phyloP scores from a whole-genome alignment of 2,113 vertebrate species.

The Felis chaus region DNA sequence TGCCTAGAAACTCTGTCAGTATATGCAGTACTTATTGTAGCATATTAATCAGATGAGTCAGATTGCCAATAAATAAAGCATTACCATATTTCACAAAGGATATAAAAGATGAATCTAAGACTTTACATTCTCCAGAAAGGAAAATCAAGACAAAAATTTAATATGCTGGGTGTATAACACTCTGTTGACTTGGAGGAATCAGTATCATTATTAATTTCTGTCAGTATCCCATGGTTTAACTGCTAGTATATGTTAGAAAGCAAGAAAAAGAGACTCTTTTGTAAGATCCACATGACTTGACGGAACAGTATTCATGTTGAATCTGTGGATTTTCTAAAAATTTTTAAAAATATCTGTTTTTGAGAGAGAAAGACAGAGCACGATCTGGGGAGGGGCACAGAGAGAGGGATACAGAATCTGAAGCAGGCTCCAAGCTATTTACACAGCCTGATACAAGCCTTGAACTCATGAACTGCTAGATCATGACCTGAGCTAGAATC shows the following conservation, averaged over 20 bases:
- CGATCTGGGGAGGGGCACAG: too few species aligned
- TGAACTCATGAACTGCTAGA: too few species aligned
- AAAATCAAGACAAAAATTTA: background rate
- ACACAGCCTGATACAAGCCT: too few species aligned
- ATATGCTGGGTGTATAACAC: background rate
- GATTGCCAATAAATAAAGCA: constrained; percentile 28
- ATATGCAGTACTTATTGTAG: background rate
- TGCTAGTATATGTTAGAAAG: background rate
- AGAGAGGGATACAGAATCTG: too few species aligned
- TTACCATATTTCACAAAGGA: constrained; percentile 6
- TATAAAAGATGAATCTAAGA: constrained; percentile 9
- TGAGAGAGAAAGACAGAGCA: too few species aligned
- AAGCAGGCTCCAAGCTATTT: too few species aligned
- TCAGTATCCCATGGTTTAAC: constrained; percentile 13
- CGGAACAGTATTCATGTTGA: constrained; percentile 27
- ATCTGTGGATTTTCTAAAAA: background rate
- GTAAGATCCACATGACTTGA: background rate
- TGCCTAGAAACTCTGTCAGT: background rate
- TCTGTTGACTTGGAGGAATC: background rate
- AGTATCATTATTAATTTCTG: background rate
- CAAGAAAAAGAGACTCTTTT: constrained; percentile 30
- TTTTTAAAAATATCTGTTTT: too few species aligned
- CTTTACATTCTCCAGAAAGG: constrained; percentile 32
- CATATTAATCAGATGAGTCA: constrained; percentile 35
- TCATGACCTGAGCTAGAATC: too few species aligned